Evolutionary conservation across 1,140 invertebrate species (phyloP).

Genomic region (Zaprionus africanus): DNA sequence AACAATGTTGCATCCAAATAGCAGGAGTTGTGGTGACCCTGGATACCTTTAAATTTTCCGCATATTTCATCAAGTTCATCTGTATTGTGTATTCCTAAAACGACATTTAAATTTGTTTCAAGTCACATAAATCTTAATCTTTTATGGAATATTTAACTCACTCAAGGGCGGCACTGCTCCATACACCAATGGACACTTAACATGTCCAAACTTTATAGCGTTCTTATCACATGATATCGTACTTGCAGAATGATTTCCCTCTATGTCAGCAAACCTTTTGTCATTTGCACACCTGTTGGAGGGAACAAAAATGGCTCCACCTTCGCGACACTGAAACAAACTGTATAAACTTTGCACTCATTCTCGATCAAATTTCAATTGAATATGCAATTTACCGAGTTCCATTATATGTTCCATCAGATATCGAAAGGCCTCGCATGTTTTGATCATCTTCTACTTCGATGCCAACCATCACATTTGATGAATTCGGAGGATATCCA

Average conservation of each 20-base stretch:
- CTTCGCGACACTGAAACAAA: slow-evolving; percentile 72
- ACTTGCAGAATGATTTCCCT: slow-evolving; percentile 38
- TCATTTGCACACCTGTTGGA: slow-evolving; percentile 91
- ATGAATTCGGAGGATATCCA: slow-evolving; percentile 85
- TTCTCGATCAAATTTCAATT: not conserved
- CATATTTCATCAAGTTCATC: slow-evolving; percentile 89
- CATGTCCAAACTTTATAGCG: slow-evolving; percentile 81
- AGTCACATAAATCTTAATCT: too few species aligned
- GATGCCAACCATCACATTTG: slow-evolving; percentile 85
- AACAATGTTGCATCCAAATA: slow-evolving; percentile 98
- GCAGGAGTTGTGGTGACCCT: slow-evolving; percentile 99
- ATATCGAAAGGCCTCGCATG: slow-evolving; percentile 86
- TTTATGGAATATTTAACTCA: slow-evolving; percentile 69
- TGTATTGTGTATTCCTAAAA: slow-evolving; percentile 77
- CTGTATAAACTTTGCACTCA: slow-evolving; percentile 21
- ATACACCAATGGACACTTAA: slow-evolving; percentile 90
- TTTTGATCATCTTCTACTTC: slow-evolving; percentile 90
- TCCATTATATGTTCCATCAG: slow-evolving; percentile 91
- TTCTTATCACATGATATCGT: slow-evolving; percentile 45
- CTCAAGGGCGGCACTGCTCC: slow-evolving; percentile 92
- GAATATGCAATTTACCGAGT: slow-evolving; percentile 54
- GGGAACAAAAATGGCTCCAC: slow-evolving; percentile 91
- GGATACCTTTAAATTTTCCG: slow-evolving; percentile 94
- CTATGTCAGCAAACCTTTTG: slow-evolving; percentile 89
- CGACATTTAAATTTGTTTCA: not conserved